These are phyloP conservation scores for Misgurnus anguillicaudatus DNA, from an alignment of 2,113 vertebrate species.

Conservation along the genomic window DNA sequence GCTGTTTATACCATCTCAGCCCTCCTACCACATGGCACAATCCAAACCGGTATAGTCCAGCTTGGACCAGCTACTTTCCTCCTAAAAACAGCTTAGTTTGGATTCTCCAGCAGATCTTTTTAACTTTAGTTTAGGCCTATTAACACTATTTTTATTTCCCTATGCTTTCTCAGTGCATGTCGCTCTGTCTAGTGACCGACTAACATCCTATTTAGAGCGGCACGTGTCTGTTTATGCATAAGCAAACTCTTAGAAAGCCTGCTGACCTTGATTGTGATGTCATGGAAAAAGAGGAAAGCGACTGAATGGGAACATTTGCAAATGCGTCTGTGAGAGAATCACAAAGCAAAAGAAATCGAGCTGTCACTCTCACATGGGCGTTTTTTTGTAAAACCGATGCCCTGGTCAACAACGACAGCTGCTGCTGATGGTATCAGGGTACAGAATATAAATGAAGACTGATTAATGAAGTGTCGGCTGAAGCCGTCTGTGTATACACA, in stretches of 20 bases:
- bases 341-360: background rate
- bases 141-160: constrained; percentile 12
- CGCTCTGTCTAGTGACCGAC: constrained; percentile 38
- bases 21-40: no score
- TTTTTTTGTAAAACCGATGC: constrained; percentile 1
- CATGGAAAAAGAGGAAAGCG: constrained; percentile 65
- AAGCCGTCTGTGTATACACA: background rate
- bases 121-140: background rate
- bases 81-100: no score
- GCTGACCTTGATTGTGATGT: constrained; percentile 67
- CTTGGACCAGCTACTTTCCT: no score
- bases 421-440: background rate
- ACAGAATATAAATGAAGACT: constrained; percentile 17
- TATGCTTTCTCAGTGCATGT: constrained; percentile 21
- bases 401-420: background rate
- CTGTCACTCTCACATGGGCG: constrained; percentile 11
- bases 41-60: no score
- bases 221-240: constrained; percentile 65
- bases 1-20: no score
- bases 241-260: constrained; percentile 57
- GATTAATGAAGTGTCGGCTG: constrained; percentile 10
- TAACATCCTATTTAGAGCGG: constrained; percentile 58
- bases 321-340: constrained; percentile 3
- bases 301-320: constrained; percentile 17
- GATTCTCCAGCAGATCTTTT: no score